Evolutionary conservation across 1,140 invertebrate species (phyloP).

Genomic region (Macrobrachium rosenbergii): DNA sequence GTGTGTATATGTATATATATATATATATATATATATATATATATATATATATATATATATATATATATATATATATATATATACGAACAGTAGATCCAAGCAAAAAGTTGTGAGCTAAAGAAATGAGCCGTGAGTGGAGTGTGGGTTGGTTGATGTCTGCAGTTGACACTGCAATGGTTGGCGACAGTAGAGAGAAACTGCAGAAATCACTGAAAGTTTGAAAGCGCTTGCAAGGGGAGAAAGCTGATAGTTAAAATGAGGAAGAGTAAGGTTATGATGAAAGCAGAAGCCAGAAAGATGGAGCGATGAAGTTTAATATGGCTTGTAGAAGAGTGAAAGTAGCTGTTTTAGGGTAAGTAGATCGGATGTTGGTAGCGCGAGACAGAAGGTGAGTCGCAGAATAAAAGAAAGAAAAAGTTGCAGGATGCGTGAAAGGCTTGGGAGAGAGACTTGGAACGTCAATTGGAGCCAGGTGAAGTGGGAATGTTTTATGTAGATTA

Average conservation of each 20-base stretch:
- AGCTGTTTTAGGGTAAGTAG: neutral
- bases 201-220: too few species aligned
- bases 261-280: neutral
- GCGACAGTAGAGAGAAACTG: too few species aligned
- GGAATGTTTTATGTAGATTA: too few species aligned
- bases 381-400: neutral
- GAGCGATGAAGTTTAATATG: neutral
- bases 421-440: neutral
- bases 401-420: neutral
- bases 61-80: constrained; percentile 34
- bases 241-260: neutral
- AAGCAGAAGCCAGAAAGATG: constrained; percentile 1
- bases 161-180: neutral
- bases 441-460: too few species aligned
- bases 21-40: neutral
- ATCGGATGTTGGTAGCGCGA: neutral
- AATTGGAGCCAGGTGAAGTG: too few species aligned
- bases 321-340: constrained; percentile 1
- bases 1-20: neutral
- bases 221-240: neutral
- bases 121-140: neutral
- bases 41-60: constrained; percentile 34
- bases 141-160: too few species aligned
- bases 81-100: neutral
- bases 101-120: neutral